Evolutionary conservation across 2,113 vertebrate genomes (phyloP).

Genomic region (Gasterosteus nipponicus): DNA sequence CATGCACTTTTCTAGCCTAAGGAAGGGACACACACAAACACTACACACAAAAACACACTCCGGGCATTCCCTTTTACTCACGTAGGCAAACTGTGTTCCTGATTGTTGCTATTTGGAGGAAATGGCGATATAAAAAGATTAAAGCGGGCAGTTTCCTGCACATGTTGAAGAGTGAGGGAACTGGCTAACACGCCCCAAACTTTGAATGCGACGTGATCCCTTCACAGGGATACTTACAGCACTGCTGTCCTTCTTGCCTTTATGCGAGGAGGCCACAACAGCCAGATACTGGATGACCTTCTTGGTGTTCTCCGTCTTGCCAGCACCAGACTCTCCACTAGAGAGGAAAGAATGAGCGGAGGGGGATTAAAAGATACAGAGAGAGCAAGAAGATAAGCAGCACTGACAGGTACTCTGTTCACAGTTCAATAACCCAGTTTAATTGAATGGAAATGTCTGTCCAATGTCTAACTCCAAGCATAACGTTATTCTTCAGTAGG

Average conservation of each 20-base stretch:
- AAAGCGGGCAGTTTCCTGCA: constrained; percentile 55
- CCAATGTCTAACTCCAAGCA: constrained; percentile 35
- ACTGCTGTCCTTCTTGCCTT: constrained; percentile 87
- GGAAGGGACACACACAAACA: constrained; percentile 79
- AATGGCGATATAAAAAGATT: constrained; percentile 73
- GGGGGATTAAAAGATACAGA: constrained; percentile 31
- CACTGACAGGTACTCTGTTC: constrained; percentile 42
- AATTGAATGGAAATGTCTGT: constrained; percentile 54
- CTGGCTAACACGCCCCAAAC: constrained; percentile 82
- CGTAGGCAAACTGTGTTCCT: constrained; percentile 88
- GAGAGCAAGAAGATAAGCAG: constrained; percentile 36
- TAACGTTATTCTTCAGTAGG: constrained; percentile 43
- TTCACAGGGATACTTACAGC: constrained; percentile 72
- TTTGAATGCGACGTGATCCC: constrained; percentile 35
- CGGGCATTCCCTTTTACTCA: constrained; percentile 87
- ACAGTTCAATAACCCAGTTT: constrained; percentile 57
- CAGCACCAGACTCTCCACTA: constrained; percentile 97
- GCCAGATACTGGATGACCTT: constrained; percentile 99
- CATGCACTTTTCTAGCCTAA: constrained; percentile 88
- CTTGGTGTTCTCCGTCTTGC: constrained; percentile 98
- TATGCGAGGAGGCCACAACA: constrained; percentile 94
- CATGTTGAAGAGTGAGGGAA: constrained; percentile 83
- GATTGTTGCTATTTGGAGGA: constrained; percentile 82
- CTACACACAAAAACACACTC: constrained; percentile 83
- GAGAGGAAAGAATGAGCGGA: background rate